These are phyloP conservation scores for Bubo bubo DNA, from an alignment of 2,113 vertebrate genomes.

Conservation along the genomic window DNA sequence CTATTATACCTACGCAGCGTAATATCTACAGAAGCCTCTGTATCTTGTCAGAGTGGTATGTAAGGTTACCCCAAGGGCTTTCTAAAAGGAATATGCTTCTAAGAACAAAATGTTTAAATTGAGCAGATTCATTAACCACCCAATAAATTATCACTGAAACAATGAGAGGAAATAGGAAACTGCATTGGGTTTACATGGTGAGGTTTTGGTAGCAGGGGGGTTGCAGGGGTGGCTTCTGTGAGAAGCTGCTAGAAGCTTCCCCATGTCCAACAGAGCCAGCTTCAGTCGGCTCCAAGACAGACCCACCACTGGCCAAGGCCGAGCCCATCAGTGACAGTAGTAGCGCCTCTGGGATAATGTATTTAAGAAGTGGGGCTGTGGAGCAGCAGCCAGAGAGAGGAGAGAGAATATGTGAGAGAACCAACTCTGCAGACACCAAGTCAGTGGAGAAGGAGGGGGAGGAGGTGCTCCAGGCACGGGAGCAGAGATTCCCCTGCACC, in stretches of 20 bases:
- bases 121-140: background rate
- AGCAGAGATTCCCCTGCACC: background rate
- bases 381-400: too few relatives aligned
- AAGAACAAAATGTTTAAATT: background rate
- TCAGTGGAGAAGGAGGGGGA: background rate
- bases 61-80: background rate
- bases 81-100: background rate
- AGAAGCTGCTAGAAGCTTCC: too few relatives aligned
- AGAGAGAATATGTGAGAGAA: too few relatives aligned
- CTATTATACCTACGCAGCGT: background rate
- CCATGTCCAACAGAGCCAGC: too few relatives aligned
- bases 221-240: background rate
- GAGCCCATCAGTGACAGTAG: fast-evolving
- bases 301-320: fast-evolving
- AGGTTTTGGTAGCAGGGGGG: background rate
- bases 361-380: background rate
- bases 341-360: background rate
- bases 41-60: background rate
- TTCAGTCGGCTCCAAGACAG: too few relatives aligned
- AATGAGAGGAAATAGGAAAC: background rate
- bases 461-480: background rate
- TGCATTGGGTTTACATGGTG: background rate
- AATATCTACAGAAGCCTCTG: background rate
- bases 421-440: background rate
- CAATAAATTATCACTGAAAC: background rate